Evolutionary conservation across 2,888 invertebrate genomes (phyloP).

Genomic region (Agrotis puta): DNA sequence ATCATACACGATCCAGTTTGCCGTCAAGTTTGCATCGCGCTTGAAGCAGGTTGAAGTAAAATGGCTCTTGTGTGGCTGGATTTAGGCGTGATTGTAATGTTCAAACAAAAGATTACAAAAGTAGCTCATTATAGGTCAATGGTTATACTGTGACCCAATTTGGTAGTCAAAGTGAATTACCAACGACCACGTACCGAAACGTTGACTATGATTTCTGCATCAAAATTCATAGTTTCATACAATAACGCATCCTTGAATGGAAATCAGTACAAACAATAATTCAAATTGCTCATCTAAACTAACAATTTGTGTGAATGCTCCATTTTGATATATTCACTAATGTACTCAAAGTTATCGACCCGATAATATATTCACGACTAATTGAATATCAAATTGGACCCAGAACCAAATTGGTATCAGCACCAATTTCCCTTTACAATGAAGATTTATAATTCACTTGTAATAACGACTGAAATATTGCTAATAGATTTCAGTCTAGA

Average conservation of each 20-base stretch:
- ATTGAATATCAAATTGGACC: slow-evolving; percentile 65
- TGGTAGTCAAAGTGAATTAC: not conserved
- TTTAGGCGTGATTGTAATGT: too few species aligned
- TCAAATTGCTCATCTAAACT: slow-evolving; percentile 38
- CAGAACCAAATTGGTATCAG: slow-evolving; percentile 47
- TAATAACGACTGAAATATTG: slow-evolving; percentile 49
- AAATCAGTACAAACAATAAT: slow-evolving; percentile 39
- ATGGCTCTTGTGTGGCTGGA: too few species aligned
- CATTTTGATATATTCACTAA: slow-evolving; percentile 54
- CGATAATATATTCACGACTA: slow-evolving; percentile 61
- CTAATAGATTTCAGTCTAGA: slow-evolving; percentile 47
- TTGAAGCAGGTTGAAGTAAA: too few species aligned
- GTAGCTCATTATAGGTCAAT: not conserved
- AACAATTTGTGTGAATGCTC: slow-evolving; percentile 44
- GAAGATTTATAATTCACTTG: slow-evolving; percentile 56
- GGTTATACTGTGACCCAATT: not conserved
- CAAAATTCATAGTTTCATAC: not conserved
- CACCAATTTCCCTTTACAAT: slow-evolving; percentile 47
- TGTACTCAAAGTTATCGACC: slow-evolving; percentile 51
- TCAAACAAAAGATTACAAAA: too few species aligned
- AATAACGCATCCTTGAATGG: slow-evolving; percentile 8
- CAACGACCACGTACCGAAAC: not conserved
- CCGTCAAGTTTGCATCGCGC: too few species aligned
- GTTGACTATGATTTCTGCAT: not conserved
- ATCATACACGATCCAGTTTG: too few species aligned